Evolutionary conservation across 1,140 invertebrate species (phyloP), one percentile per base, ranked within the genome.

Genomic region (Melanaphis sacchari): DNA sequence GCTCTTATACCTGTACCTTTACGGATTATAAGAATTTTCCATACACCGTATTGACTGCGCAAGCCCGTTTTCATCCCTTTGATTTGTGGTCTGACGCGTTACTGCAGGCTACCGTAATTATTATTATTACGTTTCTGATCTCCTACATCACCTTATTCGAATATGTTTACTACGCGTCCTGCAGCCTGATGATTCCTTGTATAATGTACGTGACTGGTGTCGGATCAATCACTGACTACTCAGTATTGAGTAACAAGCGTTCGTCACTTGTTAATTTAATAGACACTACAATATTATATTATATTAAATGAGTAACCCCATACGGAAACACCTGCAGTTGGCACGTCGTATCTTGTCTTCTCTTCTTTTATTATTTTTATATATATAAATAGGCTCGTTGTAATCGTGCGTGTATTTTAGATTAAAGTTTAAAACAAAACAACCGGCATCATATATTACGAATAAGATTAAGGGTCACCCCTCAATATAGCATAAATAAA

Each of bases 261-360:
- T 76, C 59, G 59, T 76, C 59, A 76, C 59, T n/a, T n/a, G n/a
- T 76, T 76, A 76, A 76, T 76, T 76, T 76, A 76, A 76, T n/a
- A 76, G 59, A 76, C 59, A 76, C 59, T n/a, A 76, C n/a, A n/a
- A 18, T 18, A 76, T 76, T 76, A 66, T 66, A 2, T n/a, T n/a
- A n/a, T 36, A 76, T 76, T 76, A 76, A n/a, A 76, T n/a, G 59
- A n/a, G 31, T 11, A 76, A 76, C 59, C 9, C n/a, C n/a, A n/a
- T 76, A 76, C 59, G 31, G n/a, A 3, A 76, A 36, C 59, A 76
- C 59, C 31, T 76, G 59, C 59, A 76, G 11, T 76, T 18, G 59
- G n/a, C 15, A n/a, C 2, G 59, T n/a, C 31, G 59, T 76, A n/a
- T n/a, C 11, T n/a, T n/a, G 7, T n/a, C 18, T 5, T 24, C n/a